Percentiles rank a stretch among this genome's conserved stretches.
These are phyloP conservation scores for Scomber colias DNA, from an alignment of 2,113 vertebrate species.

Conservation along the genomic window DNA sequence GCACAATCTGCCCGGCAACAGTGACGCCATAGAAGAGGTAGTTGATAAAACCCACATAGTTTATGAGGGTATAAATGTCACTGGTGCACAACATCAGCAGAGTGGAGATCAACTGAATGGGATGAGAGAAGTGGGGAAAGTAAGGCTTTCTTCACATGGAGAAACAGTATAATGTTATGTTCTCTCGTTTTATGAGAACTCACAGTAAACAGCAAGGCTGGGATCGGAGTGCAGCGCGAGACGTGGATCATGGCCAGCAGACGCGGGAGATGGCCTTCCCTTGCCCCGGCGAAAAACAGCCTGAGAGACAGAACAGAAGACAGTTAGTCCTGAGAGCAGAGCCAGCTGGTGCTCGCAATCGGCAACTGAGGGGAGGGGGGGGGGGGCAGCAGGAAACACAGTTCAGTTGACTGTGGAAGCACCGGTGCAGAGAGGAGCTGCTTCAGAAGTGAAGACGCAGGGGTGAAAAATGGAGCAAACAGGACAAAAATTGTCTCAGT, in stretches of 20 bases:
- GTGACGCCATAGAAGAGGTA: constrained; percentile 96
- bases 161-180: neutral
- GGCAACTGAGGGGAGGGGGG: constrained; percentile 1
- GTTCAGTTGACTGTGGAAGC: constrained; percentile 9
- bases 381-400: constrained; percentile 16
- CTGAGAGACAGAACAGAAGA: constrained; percentile 69
- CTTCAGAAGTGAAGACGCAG: neutral
- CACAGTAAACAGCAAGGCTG: constrained; percentile 93
- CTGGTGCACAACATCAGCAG: constrained; percentile 95
- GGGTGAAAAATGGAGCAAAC: neutral
- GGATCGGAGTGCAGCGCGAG: constrained; percentile 92
- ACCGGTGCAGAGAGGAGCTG: neutral
- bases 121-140: constrained; percentile 3
- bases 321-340: constrained; percentile 36
- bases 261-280: constrained; percentile 93
- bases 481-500: neutral
- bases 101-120: constrained; percentile 89
- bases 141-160: neutral
- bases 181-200: constrained; percentile 55
- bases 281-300: constrained; percentile 93
- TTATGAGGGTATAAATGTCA: constrained; percentile 96
- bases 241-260: constrained; percentile 95
- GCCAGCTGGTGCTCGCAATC: constrained; percentile 48
- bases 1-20: constrained; percentile 92
- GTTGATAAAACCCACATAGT: constrained; percentile 97